These are phyloP conservation scores for Xestia rhomboidea DNA, from an alignment of 2,888 invertebrate species.

Conservation along the genomic window DNA sequence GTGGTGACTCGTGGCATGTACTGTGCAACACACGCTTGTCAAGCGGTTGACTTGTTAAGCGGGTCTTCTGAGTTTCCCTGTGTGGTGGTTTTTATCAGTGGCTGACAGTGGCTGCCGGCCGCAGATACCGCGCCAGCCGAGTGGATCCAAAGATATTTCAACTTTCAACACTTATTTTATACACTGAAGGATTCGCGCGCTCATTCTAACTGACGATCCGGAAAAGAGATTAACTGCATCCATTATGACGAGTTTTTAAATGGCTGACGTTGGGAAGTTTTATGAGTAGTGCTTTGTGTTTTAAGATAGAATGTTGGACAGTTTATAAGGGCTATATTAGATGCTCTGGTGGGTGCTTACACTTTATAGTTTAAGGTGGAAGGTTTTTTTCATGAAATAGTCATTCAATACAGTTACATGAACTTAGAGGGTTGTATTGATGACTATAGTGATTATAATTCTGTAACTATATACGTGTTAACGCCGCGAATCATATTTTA, in stretches of 20 bases:
- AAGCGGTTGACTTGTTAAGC: neutral
- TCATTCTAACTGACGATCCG: conserved; percentile 57
- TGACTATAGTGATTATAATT: too few relatives aligned
- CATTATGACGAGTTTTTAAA: conserved; percentile 23
- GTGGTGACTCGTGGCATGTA: neutral
- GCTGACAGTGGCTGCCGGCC: conserved; percentile 73
- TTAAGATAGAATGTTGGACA: neutral
- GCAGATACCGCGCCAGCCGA: conserved; percentile 71
- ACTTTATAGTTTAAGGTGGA: too few relatives aligned
- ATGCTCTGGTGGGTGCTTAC: too few relatives aligned
- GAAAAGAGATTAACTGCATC: conserved; percentile 44
- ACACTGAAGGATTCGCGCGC: conserved; percentile 66
- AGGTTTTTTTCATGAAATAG: too few relatives aligned
- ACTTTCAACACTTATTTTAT: conserved; percentile 77
- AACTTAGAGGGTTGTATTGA: too few relatives aligned
- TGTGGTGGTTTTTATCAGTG: conserved; percentile 71
- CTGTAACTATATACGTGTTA: too few relatives aligned
- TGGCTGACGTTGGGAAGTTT: neutral
- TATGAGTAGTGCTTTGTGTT: neutral
- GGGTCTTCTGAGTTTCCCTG: conserved; percentile 5
- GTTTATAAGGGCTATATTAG: too few relatives aligned
- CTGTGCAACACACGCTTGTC: neutral
- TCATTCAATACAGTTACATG: too few relatives aligned
- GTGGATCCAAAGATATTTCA: conserved; percentile 74
- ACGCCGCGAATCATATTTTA: too few relatives aligned